These are phyloP conservation scores for Pantelozetes paolii DNA, from an alignment of 2,888 invertebrate genomes.

Conservation along the genomic window DNA sequence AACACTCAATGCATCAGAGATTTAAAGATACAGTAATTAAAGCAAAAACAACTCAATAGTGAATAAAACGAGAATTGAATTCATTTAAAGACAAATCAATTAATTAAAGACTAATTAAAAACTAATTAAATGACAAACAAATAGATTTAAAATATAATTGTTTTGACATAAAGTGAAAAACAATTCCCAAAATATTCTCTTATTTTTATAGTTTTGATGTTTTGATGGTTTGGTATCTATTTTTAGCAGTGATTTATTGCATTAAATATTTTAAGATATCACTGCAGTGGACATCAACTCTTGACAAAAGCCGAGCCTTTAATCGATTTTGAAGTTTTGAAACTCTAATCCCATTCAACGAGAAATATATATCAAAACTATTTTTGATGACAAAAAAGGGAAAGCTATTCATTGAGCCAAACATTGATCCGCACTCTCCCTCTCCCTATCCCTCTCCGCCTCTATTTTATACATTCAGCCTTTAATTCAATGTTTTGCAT, in stretches of 20 bases:
- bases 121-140: too few species aligned
- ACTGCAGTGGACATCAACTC: not conserved
- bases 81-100: not conserved
- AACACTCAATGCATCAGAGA: not conserved
- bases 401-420: not conserved
- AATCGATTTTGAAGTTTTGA: slow-evolving; percentile 24
- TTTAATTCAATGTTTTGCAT: slow-evolving; percentile 21
- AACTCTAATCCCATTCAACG: not conserved
- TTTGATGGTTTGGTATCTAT: too few species aligned
- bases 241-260: not conserved
- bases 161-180: too few species aligned
- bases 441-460: slow-evolving; percentile 8
- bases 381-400: not conserved
- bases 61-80: not conserved
- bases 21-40: not conserved
- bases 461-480: slow-evolving; percentile 24
- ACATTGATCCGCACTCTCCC: not conserved
- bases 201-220: too few species aligned
- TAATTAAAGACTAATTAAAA: too few species aligned
- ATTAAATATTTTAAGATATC: not conserved
- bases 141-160: too few species aligned
- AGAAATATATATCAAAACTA: not conserved
- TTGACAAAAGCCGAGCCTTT: slow-evolving; percentile 20
- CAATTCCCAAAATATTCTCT: too few species aligned
- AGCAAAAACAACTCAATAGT: not conserved